Conservation (phyloP, 1,140 invertebrate species). For the Papilio helenus region DNA sequence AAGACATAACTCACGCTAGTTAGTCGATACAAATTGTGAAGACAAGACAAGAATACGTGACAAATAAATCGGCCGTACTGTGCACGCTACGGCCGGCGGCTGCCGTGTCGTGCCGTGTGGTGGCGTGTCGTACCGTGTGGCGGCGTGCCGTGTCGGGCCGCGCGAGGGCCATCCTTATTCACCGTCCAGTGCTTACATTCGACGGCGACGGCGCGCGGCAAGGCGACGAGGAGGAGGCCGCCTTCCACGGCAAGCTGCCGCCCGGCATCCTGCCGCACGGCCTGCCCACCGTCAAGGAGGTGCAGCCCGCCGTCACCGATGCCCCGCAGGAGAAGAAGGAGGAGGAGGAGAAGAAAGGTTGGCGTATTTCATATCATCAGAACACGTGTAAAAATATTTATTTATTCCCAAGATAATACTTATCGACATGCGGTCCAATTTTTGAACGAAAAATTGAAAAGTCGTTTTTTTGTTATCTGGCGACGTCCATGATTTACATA, state of each 20-base stretch:
- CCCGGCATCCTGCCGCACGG: constrained; percentile 95
- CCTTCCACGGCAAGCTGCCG: constrained; percentile 93
- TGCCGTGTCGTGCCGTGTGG: constrained; percentile 16
- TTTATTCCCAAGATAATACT: too few species aligned
- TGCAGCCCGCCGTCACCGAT: constrained; percentile 93
- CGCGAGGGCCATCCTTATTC: constrained; percentile 89
- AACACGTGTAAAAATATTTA: too few species aligned
- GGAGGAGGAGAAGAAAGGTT: constrained; percentile 82
- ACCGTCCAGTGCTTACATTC: constrained; percentile 99
- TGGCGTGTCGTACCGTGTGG: constrained; percentile 51
- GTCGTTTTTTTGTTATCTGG: too few species aligned
- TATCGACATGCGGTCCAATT: too few species aligned
- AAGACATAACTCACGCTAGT: not conserved
- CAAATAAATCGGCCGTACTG: constrained; percentile 47
- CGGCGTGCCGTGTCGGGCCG: constrained; percentile 46
- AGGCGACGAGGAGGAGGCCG: constrained; percentile 96
- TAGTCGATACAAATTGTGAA: constrained; percentile 1
- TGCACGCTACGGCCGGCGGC: constrained; percentile 18
- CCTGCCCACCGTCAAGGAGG: constrained; percentile 97
- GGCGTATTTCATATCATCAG: too few species aligned
- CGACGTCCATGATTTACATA: too few species aligned
- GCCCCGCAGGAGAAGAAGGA: constrained; percentile 90
- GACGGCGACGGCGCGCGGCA: constrained; percentile 91
- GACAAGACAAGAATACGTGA: not conserved
- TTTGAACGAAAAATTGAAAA: too few species aligned